Percentiles rank a stretch among this genome's conserved stretches.
These are phyloP conservation scores for Ondatra zibethicus DNA, from an alignment of 2,113 vertebrate species.

Conservation along the genomic window DNA sequence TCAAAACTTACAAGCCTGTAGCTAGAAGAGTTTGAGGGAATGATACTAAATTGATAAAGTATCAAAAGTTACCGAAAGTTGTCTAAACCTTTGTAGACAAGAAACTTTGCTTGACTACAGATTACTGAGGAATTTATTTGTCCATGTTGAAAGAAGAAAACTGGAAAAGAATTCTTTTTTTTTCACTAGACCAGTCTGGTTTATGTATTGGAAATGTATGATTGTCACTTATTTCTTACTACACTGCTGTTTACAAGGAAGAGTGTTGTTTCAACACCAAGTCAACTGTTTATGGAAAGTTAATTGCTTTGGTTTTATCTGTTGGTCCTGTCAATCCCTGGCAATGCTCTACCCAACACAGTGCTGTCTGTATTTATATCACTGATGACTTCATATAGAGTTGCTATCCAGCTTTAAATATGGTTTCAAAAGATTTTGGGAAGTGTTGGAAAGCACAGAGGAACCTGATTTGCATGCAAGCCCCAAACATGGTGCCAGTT, in stretches of 20 bases:
- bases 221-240: constrained; percentile 76
- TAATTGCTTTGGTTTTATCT: constrained; percentile 81
- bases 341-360: constrained; percentile 78
- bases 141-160: constrained; percentile 25
- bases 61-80: constrained; percentile 24
- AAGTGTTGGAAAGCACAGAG: constrained; percentile 81
- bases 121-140: constrained; percentile 18
- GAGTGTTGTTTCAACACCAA: constrained; percentile 78
- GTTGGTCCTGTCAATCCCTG: constrained; percentile 80
- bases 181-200: constrained; percentile 48
- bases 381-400: constrained; percentile 77
- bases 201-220: constrained; percentile 73
- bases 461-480: constrained; percentile 79
- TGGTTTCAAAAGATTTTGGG: constrained; percentile 73
- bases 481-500: constrained; percentile 74
- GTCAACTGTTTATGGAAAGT: constrained; percentile 79
- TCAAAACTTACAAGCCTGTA: background rate
- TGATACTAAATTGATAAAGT: background rate
- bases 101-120: constrained; percentile 29
- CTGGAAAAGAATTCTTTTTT: constrained; percentile 44
- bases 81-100: background rate
- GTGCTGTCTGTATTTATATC: constrained; percentile 80
- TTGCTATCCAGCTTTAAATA: constrained; percentile 79
- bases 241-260: constrained; percentile 73
- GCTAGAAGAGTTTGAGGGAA: background rate